Conservation (phyloP, 2,113 vertebrate genomes). For the Cardinalis cardinalis region DNA sequence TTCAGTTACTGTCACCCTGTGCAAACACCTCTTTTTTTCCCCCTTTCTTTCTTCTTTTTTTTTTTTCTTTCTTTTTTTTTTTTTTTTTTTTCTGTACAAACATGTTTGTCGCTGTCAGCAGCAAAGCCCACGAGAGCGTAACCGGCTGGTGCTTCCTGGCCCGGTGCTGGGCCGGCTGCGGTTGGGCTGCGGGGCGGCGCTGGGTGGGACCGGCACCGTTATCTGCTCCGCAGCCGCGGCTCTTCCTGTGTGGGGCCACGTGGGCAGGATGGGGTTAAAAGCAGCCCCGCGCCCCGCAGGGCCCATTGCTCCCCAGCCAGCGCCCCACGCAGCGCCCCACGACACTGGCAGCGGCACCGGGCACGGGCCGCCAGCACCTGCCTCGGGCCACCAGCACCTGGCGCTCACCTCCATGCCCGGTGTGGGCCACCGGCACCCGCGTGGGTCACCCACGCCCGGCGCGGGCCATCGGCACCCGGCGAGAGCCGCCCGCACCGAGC, state of each 20-base stretch:
- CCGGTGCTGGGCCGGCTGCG: constrained; percentile 1
- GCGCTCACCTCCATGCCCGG: fast-evolving
- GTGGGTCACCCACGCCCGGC: fast-evolving
- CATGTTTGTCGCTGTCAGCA: neutral
- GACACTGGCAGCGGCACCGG: fast-evolving
- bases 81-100: neutral
- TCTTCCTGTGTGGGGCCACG: constrained; percentile 61
- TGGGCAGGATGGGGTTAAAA: constrained; percentile 65
- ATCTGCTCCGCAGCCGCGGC: constrained; percentile 11
- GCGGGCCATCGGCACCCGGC: fast-evolving
- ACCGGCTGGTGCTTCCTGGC: constrained; percentile 1
- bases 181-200: neutral
- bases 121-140: neutral
- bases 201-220: constrained; percentile 57
- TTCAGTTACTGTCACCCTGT: neutral
- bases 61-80: neutral
- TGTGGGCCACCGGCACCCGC: fast-evolving
- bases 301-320: neutral
- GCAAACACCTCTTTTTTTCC: neutral
- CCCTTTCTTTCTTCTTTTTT: no score
- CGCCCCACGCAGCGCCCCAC: neutral
- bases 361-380: neutral
- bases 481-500: fast-evolving
- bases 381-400: neutral
- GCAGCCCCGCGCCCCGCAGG: neutral